Conservation (phyloP, 2,888 invertebrate genomes). For the Sepiola atlantica region DNA sequence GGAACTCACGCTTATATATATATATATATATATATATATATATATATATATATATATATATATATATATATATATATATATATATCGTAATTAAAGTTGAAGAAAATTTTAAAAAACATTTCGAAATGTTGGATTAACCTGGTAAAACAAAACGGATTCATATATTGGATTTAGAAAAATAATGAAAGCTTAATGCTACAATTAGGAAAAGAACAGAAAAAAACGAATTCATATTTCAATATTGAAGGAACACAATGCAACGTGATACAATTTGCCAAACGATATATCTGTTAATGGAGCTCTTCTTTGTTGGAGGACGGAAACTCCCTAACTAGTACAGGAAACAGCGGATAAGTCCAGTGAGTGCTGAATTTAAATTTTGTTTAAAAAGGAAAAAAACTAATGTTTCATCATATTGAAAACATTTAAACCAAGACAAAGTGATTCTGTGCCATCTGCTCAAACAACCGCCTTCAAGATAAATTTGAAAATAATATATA, state of each 20-base stretch:
- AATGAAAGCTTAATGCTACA: no score
- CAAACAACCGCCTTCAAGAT: no score
- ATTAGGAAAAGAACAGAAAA: no score
- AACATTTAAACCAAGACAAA: not conserved
- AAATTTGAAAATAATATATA: no score
- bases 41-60: not conserved
- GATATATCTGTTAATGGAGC: not conserved
- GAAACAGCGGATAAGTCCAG: not conserved
- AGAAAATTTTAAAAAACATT: not conserved
- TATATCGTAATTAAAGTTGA: no score
- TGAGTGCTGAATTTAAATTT: not conserved
- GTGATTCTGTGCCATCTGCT: not conserved
- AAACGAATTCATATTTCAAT: no score
- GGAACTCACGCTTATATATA: not conserved
- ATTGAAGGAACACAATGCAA: not conserved
- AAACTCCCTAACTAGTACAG: not conserved
- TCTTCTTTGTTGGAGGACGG: slow-evolving; percentile 32
- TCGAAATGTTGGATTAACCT: no score
- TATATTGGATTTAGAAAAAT: no score
- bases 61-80: not conserved
- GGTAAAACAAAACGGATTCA: no score
- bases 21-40: no score
- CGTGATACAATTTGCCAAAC: not conserved
- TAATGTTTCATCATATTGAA: not conserved
- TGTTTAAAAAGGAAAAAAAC: not conserved